Base-by-base conservation (phyloP, 2,888 invertebrate species). In the Rhagonycha fulva region DNA sequence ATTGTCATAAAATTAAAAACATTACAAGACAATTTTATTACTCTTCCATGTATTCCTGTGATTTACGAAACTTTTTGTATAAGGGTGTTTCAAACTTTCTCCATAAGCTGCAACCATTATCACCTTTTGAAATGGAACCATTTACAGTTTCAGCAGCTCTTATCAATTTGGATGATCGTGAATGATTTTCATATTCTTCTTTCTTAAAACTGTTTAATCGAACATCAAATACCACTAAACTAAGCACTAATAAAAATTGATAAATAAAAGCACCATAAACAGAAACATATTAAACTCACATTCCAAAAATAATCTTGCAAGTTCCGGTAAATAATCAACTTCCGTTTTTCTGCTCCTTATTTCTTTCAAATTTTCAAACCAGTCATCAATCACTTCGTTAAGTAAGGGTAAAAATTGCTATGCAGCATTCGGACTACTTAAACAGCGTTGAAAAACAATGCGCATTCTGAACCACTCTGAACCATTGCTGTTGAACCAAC, bases 401-500 rank as follows among this genome's bases (percentile, higher is more conserved):
- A 93, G 90, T 69, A 88, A 88, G n/a, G 88, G 86, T 0, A 96
- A 86, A 84, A 95, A 94, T 79, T 87, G 89, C 77, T 91, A 90
- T 0, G 95, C 93, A 83, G 92, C 93, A 80, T 90, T 90, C 0
- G 94, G 93, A 77, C 93, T 92, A 78, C 95, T 94, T 19, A 96
- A 87, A 68, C 93, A 93, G 84, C 94, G 94, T 88, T 97, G 97
- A 81, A 96, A 93, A 75, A 93, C 91, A 81, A 93, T 93, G 14
- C 97, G 90, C 1, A 96, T 87, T 78, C 91, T 90, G 91, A 93
- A 93, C 97, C 97, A 97, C 73, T 95, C 94, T 2, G 89, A 86
- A 0, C 96, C 97, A 86, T 97, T 97, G 62, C 96, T 96, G 82
- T 74, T 89, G 87, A 78, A 72, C n/a, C 73, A 72, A n/a, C 23